Evolutionary conservation across 2,888 invertebrate genomes (phyloP).

Genomic region (Chaetogeoica ovagalla): DNA sequence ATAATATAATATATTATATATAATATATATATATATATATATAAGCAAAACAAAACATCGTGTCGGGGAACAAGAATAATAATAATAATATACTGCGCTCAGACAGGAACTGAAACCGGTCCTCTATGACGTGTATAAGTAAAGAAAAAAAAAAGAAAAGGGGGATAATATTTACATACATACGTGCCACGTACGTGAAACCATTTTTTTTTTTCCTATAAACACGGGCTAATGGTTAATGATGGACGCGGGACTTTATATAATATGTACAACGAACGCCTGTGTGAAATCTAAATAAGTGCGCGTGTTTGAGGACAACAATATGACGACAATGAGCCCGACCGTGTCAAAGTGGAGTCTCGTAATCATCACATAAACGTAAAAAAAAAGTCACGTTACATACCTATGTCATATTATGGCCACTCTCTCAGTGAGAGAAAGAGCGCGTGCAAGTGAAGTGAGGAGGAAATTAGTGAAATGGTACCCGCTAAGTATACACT

Average conservation of each 20-base stretch:
- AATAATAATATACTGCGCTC: constrained; percentile 8
- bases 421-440: no score
- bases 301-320: background rate
- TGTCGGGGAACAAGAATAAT: constrained; percentile 24
- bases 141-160: background rate
- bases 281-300: constrained; percentile 23
- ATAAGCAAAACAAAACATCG: constrained; percentile 39
- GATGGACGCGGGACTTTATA: constrained; percentile 13
- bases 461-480: no score
- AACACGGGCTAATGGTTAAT: constrained; percentile 2
- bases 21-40: no score
- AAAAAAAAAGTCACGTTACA: no score
- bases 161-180: constrained; percentile 40
- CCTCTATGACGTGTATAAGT: background rate
- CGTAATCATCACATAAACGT: constrained; percentile 16
- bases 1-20: no score
- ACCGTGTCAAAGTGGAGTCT: constrained; percentile 32
- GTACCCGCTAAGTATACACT: no score
- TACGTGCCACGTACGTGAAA: constrained; percentile 24
- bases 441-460: no score
- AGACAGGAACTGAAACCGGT: constrained; percentile 50
- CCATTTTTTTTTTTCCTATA: constrained; percentile 39
- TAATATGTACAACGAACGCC: background rate
- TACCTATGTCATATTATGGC: no score
- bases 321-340: constrained; percentile 31